Percentiles rank a stretch among this genome's conserved stretches.
phyloP scores from a whole-genome alignment of 2,888 invertebrate genomes.

The Pandemis heparana region DNA sequence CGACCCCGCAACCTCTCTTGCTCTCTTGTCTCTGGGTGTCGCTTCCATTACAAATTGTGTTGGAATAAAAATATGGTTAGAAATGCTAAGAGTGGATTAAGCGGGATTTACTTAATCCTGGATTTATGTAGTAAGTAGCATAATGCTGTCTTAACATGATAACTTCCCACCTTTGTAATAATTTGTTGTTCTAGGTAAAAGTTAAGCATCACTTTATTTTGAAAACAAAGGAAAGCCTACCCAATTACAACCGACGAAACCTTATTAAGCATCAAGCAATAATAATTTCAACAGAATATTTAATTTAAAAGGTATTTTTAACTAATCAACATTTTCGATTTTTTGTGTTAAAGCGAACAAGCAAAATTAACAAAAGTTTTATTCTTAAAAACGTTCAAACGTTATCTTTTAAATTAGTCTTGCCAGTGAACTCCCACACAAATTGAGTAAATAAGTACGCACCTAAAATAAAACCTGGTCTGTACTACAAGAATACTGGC shows the following conservation, averaged over 20 bases:
- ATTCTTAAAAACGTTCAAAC: no score
- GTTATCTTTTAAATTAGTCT: no score
- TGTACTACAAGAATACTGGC: background rate
- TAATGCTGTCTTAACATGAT: background rate
- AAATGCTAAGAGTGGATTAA: slow-evolving; percentile 63
- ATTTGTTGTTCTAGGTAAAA: background rate
- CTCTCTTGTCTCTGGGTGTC: slow-evolving; percentile 84
- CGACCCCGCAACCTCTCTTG: slow-evolving; percentile 62
- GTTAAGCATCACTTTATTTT: background rate
- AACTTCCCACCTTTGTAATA: background rate
- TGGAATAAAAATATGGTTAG: slow-evolving; percentile 81
- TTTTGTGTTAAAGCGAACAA: no score
- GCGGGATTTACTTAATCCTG: slow-evolving; percentile 35
- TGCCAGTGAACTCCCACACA: no score
- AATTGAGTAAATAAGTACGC: background rate
- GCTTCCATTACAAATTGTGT: slow-evolving; percentile 85
- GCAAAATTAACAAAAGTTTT: no score
- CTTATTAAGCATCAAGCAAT: background rate
- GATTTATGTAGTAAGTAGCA: slow-evolving; percentile 15
- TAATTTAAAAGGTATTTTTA: background rate
- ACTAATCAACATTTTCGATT: no score
- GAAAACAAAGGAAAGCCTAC: background rate
- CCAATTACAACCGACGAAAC: background rate
- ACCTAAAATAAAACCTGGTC: background rate
- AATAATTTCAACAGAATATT: background rate